phyloP scores from a whole-genome alignment of 2,113 vertebrate species.

The Hippopotamus amphibius region DNA sequence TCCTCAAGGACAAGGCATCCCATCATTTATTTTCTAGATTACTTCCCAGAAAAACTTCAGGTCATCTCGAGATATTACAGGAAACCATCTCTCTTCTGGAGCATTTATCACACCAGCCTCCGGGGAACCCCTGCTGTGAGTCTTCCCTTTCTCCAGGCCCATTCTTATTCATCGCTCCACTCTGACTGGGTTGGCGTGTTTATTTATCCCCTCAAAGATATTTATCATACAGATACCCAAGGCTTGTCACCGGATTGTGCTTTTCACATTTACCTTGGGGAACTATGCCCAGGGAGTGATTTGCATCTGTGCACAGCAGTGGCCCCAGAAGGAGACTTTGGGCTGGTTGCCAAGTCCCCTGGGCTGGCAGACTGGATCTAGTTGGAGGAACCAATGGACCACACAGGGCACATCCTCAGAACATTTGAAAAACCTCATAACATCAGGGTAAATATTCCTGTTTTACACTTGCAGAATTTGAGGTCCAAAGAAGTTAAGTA shows the following conservation, averaged over 20 bases:
- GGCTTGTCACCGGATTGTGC: background rate
- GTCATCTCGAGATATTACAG: background rate
- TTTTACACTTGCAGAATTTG: conserved; percentile 3
- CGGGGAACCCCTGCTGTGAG: background rate
- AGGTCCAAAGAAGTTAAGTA: background rate
- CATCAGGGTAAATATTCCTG: background rate
- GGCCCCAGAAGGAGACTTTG: background rate
- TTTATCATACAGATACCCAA: conserved; percentile 15
- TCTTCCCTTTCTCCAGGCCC: background rate
- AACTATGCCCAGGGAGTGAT: background rate
- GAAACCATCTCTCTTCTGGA: background rate
- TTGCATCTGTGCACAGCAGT: background rate
- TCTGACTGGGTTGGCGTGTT: background rate
- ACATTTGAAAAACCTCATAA: background rate
- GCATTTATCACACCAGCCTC: background rate
- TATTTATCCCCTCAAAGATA: conserved; percentile 1
- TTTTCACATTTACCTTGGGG: background rate
- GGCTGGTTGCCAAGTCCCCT: background rate
- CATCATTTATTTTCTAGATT: background rate
- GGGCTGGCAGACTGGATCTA: background rate
- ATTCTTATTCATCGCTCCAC: background rate
- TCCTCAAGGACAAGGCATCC: background rate
- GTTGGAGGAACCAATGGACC: background rate
- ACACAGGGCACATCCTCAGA: background rate
- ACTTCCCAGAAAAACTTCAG: background rate